Base-by-base conservation (phyloP, 92 coral and sea anemone species). In the Parazoanthus darwini region DNA sequence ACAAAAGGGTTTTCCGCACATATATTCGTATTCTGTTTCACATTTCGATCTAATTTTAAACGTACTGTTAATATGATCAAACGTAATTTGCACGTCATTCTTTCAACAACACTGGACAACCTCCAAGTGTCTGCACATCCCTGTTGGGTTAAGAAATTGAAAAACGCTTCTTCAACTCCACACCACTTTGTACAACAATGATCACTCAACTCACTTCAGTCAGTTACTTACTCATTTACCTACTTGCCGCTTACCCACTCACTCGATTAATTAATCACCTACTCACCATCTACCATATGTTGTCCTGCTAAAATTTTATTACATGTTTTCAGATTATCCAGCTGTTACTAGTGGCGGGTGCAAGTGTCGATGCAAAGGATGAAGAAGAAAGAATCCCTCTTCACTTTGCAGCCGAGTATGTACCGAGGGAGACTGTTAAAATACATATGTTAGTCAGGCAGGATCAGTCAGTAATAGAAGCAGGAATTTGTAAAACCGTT, bases 371-470 rank as follows among this genome's bases (percentile, higher is more conserved):
- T 63, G 59, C 85, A 23, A 91, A 90, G 67, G 98, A 94, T 78
- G 98, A 94, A 84, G 98, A 94, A 59, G 98, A 94, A 72, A 89
- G 92, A 73, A 88, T 94, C 23, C 95, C 98, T 14, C 91, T 94
- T 2, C 98, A 94, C 87, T 93, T 88, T 72, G 98, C 98, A 14
- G 95, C 94, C 26, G 98, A 94, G 98, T 94, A 84, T 89, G 98
- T 87, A 74, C 72, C 85, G 2, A 8, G 6, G 5, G 29, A 2
- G 5, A 3, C 5, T 15, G 1, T 43, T 42, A 8, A 29, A 29
- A 29, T 77, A 44, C 59, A 54, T 20, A 15, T 11, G 18, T 54
- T 54, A 2, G 20, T 3, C 18, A 54, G 2, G 59, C 20, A 13
- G 18, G 59, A 54, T 54, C 59, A 13, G 20, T 0, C 59, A 54